Base-by-base conservation (phyloP, 2,888 invertebrate genomes). In the Aphelenchoides bicaudatus region DNA sequence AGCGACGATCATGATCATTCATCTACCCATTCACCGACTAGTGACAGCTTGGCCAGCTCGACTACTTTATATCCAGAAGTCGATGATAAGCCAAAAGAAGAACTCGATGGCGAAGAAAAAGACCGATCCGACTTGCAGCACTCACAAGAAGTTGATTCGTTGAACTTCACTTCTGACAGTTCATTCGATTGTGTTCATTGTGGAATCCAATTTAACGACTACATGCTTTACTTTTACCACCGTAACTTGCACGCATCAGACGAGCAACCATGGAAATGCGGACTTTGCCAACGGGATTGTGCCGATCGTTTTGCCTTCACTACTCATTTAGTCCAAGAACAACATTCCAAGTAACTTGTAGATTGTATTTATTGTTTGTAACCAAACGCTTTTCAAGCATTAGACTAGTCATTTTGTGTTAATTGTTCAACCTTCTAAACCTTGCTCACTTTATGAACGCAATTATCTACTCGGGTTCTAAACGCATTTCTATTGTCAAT, bases 191-290 rank as follows among this genome's bases (percentile, higher is more conserved):
- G 93, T 82, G 84, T 87, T 25, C 90, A 89, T 82, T 96, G 94
- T 82, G 88, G 90, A 72, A 91, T 96, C 77, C 87, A 88, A 48
- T 96, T 92, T 83, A 90, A 91, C 34, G 93, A 96, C 82, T 89
- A 90, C 79, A 94, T 93, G 0, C 85, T 94, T 58, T 93, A 92
- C 83, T 91, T 93, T 83, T 85, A 96, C 67, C 94, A 96, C 84
- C 93, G 93, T 83, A 93, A 93, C 70, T 90, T 94, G 81, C 94
- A 96, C 83, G 34, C 69, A 6, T 92, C 92, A 72, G 91, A 91
- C 80, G 88, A 90, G 70, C 92, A 93, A 83, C 93, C 94, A 0
- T 94, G 88, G 87, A 91, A 68, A 39, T 75, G 75, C 65, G 94
- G 94, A 83, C 90, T 94, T 72, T 96, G 94, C 81, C 93, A 93